Percentiles rank a stretch among this genome's conserved stretches.
phyloP scores from a whole-genome alignment of 2,113 vertebrate species.

The Narcine bancroftii region DNA sequence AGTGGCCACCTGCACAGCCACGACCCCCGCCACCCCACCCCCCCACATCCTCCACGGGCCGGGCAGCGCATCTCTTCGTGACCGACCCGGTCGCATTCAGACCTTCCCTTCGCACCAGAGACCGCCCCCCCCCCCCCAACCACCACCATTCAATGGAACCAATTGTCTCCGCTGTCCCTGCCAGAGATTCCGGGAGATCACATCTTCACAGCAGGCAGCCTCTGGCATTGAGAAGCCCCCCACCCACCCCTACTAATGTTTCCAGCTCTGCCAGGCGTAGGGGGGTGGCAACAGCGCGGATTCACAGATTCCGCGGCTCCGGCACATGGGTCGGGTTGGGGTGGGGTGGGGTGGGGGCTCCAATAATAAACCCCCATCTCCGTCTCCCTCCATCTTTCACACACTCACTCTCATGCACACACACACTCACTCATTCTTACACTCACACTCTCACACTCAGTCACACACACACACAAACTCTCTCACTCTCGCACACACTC shows the following conservation, averaged over 20 bases:
- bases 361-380: too few species aligned
- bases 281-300: too few species aligned
- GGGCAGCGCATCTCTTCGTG: background rate
- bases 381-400: background rate
- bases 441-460: background rate
- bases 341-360: too few species aligned
- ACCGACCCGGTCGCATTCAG: background rate
- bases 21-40: too few species aligned
- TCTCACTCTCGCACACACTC: too few species aligned
- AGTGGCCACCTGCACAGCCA: too few species aligned
- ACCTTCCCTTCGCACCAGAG: background rate
- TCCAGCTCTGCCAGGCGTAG: background rate
- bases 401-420: background rate
- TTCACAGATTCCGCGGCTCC: background rate
- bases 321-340: too few species aligned
- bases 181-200: conserved; percentile 12
- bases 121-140: background rate
- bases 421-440: too few species aligned
- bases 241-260: background rate
- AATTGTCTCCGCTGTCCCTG: background rate
- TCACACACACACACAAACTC: background rate
- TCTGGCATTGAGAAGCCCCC: background rate
- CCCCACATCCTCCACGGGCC: too few species aligned
- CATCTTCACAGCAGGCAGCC: too few species aligned
- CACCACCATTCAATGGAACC: background rate